phyloP scores from a whole-genome alignment of 2,797 vertebrate genomes.

The Ibycter americanus region DNA sequence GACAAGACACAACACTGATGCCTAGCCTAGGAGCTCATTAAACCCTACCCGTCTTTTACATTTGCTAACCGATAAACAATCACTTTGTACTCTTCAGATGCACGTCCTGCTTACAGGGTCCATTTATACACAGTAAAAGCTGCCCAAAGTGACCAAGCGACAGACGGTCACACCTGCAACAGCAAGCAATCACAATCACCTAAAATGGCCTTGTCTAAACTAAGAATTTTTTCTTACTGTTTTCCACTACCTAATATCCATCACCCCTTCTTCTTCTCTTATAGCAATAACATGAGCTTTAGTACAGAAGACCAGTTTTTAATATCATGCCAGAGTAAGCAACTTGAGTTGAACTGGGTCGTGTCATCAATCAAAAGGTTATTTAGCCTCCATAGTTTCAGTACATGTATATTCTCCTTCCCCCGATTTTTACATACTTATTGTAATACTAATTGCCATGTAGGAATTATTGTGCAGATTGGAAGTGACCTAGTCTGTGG shows the following conservation, averaged over 20 bases:
- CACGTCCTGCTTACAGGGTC: neutral
- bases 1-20: accelerated
- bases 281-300: neutral
- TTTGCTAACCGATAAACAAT: neutral
- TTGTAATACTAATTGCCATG: neutral
- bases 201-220: neutral
- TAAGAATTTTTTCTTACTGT: neutral
- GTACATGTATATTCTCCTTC: neutral
- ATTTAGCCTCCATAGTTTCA: neutral
- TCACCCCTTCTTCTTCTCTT: neutral
- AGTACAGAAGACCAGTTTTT: neutral
- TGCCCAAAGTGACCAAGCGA: neutral
- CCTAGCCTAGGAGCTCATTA: neutral
- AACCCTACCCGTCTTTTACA: neutral
- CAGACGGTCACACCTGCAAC: accelerated
- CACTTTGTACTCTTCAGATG: neutral
- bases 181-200: neutral
- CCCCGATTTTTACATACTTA: neutral
- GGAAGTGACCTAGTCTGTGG: neutral
- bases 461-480: neutral
- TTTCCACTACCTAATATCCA: neutral
- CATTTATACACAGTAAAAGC: neutral
- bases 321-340: neutral
- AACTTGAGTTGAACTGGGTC: neutral
- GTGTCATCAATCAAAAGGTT: neutral